phyloP scores from a whole-genome alignment of 2,113 vertebrate genomes.

The Sinocyclocheilus maitianheensis region DNA sequence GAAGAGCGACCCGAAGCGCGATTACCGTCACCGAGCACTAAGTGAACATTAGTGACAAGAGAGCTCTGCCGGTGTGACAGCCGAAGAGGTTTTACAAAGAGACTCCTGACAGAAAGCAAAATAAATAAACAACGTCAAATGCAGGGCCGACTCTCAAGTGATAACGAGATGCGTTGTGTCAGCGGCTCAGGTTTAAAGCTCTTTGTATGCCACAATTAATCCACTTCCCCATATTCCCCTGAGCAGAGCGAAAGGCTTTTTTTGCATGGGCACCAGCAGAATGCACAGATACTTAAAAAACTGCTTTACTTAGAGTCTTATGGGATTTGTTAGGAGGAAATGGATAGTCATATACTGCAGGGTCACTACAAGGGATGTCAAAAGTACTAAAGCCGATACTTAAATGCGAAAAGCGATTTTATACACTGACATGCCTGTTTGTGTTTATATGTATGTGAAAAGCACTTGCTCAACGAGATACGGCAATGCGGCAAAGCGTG shows the following conservation, averaged over 20 bases:
- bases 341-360: neutral
- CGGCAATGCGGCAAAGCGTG: neutral
- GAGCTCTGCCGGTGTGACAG: slow-evolving; percentile 46
- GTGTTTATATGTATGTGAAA: neutral
- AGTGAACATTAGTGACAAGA: slow-evolving; percentile 55
- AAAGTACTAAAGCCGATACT: neutral
- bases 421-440: neutral
- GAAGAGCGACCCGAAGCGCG: slow-evolving; percentile 52
- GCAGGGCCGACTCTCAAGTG: slow-evolving; percentile 35
- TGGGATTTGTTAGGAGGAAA: neutral
- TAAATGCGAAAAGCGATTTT: neutral
- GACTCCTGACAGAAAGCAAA: slow-evolving; percentile 58
- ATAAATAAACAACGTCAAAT: slow-evolving; percentile 47
- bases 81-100: slow-evolving; percentile 58
- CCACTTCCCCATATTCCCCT: slow-evolving; percentile 15
- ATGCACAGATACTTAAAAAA: slow-evolving; percentile 23
- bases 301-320: neutral
- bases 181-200: slow-evolving; percentile 42
- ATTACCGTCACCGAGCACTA: slow-evolving; percentile 65
- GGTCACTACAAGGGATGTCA: neutral
- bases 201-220: slow-evolving; percentile 27
- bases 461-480: neutral
- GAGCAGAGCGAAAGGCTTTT: neutral
- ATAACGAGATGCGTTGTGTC: slow-evolving; percentile 59
- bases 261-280: slow-evolving; percentile 16